These are phyloP conservation scores for Heloderma charlesbogerti DNA, from an alignment of 2,113 vertebrate genomes.

Conservation along the genomic window DNA sequence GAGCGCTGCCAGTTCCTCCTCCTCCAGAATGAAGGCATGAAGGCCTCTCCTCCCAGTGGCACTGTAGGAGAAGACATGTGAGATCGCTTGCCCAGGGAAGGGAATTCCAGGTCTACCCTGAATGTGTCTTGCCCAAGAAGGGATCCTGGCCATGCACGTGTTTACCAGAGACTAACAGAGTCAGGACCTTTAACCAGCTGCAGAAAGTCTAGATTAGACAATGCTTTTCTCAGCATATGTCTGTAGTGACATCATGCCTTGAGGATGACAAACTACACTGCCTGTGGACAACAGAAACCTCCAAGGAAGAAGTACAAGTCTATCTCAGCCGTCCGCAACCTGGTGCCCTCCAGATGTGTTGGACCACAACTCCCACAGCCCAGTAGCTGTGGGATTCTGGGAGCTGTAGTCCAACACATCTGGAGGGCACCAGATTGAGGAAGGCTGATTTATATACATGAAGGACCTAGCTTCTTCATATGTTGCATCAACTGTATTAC, in stretches of 20 bases:
- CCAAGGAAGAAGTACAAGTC: not conserved
- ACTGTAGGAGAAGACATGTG: constrained; percentile 34
- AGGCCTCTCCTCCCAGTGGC: constrained; percentile 10
- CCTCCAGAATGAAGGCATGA: constrained; percentile 26
- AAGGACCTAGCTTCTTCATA: not conserved
- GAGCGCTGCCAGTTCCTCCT: constrained; percentile 18
- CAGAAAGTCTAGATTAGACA: not conserved
- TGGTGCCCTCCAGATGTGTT: no score
- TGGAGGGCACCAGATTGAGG: no score
- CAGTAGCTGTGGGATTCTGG: no score
- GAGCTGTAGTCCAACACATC: no score
- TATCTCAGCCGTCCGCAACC: no score
- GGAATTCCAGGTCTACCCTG: not conserved
- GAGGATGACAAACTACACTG: not conserved
- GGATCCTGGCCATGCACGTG: not conserved
- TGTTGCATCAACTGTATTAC: not conserved
- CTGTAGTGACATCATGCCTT: not conserved
- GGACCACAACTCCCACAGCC: no score
- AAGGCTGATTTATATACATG: no score
- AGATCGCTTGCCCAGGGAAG: constrained; percentile 23
- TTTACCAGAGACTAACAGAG: not conserved
- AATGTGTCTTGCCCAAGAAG: not conserved
- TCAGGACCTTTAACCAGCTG: not conserved
- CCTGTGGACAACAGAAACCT: not conserved
- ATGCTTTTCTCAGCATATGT: not conserved